Evolutionary conservation across 2,113 vertebrate species (phyloP).

Genomic region (Calidris pygmaea): DNA sequence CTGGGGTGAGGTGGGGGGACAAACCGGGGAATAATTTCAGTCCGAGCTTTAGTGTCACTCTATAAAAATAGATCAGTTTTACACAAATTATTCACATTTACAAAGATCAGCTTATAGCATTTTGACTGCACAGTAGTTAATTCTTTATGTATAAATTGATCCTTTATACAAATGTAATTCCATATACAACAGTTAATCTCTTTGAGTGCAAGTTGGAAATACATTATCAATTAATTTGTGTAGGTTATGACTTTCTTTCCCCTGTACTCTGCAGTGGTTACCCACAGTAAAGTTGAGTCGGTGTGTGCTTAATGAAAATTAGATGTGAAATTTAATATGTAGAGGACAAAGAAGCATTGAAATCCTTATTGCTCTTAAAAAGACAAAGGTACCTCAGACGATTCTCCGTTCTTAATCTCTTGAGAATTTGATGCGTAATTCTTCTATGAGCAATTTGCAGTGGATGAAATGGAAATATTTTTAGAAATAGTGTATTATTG

Average conservation of each 20-base stretch:
- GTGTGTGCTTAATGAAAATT: constrained; percentile 46
- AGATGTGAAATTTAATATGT: constrained; percentile 57
- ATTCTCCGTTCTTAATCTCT: constrained; percentile 20
- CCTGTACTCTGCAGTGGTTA: background rate
- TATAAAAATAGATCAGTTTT: background rate
- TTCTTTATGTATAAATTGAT: constrained; percentile 37
- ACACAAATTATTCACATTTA: background rate
- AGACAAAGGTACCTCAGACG: constrained; percentile 31
- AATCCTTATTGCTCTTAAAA: constrained; percentile 22
- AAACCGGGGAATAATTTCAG: constrained; percentile 1
- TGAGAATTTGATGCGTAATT: background rate
- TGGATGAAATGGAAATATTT: background rate
- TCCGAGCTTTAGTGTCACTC: background rate
- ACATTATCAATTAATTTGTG: constrained; percentile 14
- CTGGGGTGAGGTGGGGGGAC: background rate
- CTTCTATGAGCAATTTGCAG: background rate
- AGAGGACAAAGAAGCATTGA: constrained; percentile 47
- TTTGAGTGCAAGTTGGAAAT: background rate
- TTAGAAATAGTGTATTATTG: background rate
- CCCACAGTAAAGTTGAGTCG: background rate
- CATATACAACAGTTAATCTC: constrained; percentile 4
- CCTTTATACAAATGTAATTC: constrained; percentile 21
- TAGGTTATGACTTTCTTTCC: background rate
- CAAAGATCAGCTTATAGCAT: constrained; percentile 6
- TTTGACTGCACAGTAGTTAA: background rate